phyloP scores from a whole-genome alignment of 2,797 vertebrate species.

The Enteromius paludinosus region DNA sequence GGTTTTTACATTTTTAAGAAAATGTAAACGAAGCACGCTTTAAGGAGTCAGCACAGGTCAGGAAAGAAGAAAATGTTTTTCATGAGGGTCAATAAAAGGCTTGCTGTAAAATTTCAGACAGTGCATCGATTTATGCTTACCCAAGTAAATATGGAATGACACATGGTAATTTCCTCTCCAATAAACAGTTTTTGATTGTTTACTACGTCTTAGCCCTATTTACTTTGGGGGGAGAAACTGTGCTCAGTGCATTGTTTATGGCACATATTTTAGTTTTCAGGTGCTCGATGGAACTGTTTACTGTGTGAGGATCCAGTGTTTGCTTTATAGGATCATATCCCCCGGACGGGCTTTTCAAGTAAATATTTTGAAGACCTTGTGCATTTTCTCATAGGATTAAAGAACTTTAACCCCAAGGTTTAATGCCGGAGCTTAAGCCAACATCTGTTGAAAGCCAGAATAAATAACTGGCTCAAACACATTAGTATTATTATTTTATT shows the following conservation, averaged over 20 bases:
- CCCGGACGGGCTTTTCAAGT: slow-evolving; percentile 59
- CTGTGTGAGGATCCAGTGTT: slow-evolving; percentile 65
- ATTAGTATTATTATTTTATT: slow-evolving; percentile 10
- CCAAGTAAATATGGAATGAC: slow-evolving; percentile 33
- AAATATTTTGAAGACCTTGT: slow-evolving; percentile 64
- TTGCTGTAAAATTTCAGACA: slow-evolving; percentile 27
- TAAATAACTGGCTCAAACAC: slow-evolving; percentile 37
- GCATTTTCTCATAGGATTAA: slow-evolving; percentile 61
- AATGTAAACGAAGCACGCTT: slow-evolving; percentile 3
- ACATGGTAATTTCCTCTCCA: slow-evolving; percentile 33
- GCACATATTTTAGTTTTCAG: slow-evolving; percentile 51
- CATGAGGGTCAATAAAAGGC: slow-evolving; percentile 24
- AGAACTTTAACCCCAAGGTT: slow-evolving; percentile 60
- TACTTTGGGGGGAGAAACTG: slow-evolving; percentile 31
- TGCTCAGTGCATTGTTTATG: slow-evolving; percentile 9
- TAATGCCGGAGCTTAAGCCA: slow-evolving; percentile 52
- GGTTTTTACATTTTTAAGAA: background rate
- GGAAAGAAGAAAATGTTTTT: slow-evolving; percentile 6
- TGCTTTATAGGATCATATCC: slow-evolving; percentile 61
- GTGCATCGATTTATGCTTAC: slow-evolving; percentile 31
- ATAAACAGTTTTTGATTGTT: slow-evolving; percentile 44
- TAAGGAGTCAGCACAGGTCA: slow-evolving; percentile 28
- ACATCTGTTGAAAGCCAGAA: slow-evolving; percentile 56
- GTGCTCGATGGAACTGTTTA: slow-evolving; percentile 59
- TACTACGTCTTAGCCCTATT: slow-evolving; percentile 38